Conservation (phyloP, 2,797 vertebrate genomes). For the Smutsia gigantea region DNA sequence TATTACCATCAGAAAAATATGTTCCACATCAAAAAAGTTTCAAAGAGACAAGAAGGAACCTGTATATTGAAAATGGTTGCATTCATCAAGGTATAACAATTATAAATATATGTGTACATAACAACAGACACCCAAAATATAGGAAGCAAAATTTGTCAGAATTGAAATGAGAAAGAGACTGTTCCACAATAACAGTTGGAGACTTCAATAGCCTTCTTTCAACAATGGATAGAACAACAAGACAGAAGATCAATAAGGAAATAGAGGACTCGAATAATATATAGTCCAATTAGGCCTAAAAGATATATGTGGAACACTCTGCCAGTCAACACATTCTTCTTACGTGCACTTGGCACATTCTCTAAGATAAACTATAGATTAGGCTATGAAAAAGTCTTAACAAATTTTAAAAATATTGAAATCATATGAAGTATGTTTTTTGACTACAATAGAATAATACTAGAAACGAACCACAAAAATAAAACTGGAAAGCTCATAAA, state of each 20-base stretch:
- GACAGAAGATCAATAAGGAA: not conserved
- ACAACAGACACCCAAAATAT: not conserved
- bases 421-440: too few relatives aligned
- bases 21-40: not conserved
- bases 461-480: not conserved
- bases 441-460: too few relatives aligned
- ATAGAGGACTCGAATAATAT: not conserved
- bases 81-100: not conserved
- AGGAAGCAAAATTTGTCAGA: not conserved
- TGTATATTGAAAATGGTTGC: not conserved
- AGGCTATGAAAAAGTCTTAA: not conserved
- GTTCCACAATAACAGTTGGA: not conserved
- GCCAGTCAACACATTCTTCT: not conserved
- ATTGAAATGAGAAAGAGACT: not conserved
- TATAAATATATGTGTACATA: too few relatives aligned
- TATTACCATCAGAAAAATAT: not conserved
- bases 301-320: not conserved
- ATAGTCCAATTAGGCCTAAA: not conserved
- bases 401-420: too few relatives aligned
- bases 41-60: not conserved
- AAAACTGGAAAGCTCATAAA: not conserved
- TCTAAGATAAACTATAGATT: not conserved
- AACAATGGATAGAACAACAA: not conserved
- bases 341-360: too few relatives aligned
- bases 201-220: not conserved